Conservation (phyloP, 1,140 invertebrate genomes). For the Drosophila dunni region DNA sequence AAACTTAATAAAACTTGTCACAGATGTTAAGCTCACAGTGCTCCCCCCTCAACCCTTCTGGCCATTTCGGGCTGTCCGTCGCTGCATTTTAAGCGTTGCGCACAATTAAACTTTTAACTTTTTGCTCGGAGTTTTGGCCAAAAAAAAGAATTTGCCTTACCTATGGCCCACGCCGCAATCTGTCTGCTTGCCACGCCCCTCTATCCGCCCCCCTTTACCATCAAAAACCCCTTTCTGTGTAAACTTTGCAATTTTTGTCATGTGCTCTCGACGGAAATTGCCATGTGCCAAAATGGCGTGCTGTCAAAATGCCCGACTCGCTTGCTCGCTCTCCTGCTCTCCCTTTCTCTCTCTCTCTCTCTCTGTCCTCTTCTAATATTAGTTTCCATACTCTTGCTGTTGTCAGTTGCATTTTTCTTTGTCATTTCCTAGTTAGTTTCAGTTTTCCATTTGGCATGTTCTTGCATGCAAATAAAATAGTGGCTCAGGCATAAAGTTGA, state of each 20-base stretch:
- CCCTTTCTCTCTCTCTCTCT: not conserved
- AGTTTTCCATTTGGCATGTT: constrained; percentile 46
- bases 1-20: constrained; percentile 83
- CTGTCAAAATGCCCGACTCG: constrained; percentile 33
- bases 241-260: constrained; percentile 73
- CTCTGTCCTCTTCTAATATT: not conserved
- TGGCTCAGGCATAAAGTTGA: constrained; percentile 40
- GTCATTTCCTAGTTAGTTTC: constrained; percentile 46
- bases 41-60: not conserved
- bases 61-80: constrained; percentile 15
- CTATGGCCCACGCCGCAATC: constrained; percentile 20
- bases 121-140: constrained; percentile 60
- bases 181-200: not conserved
- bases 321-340: not conserved
- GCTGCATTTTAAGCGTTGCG: constrained; percentile 68
- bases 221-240: constrained; percentile 1
- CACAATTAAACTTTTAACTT: constrained; percentile 83
- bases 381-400: not conserved
- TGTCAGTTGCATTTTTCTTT: constrained; percentile 44
- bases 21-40: constrained; percentile 60
- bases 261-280: constrained; percentile 77
- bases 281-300: constrained; percentile 68
- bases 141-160: constrained; percentile 58
- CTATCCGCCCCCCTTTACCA: not conserved
- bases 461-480: constrained; percentile 62